A percentile compares a stretch with the other conserved stretches of the same genome.
phyloP scores from a whole-genome alignment of 1,140 invertebrate species.

The Drosophila sucinea region DNA sequence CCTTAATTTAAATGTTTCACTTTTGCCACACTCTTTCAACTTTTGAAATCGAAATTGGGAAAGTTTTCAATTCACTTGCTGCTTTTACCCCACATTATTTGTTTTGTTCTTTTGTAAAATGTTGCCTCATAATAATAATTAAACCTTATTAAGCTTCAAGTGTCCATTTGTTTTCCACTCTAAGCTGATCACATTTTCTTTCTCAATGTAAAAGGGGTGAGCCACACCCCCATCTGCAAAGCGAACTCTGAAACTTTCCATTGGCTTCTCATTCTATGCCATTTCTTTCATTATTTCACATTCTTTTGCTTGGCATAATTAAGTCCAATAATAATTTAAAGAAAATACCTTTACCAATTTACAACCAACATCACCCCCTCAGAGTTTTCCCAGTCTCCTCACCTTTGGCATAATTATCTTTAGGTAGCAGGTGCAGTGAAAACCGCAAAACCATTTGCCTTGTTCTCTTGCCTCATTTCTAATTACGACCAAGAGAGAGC shows the following conservation, averaged over 20 bases:
- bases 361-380: constrained; percentile 13
- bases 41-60: too few species aligned
- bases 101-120: background rate
- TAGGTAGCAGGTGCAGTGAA: constrained; percentile 70
- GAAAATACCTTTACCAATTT: constrained; percentile 73
- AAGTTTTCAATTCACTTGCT: too few species aligned
- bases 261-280: constrained; percentile 52
- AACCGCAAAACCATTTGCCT: constrained; percentile 68
- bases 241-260: constrained; percentile 28
- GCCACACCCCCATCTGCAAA: constrained; percentile 14
- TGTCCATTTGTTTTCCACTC: constrained; percentile 17
- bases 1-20: too few species aligned
- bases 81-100: background rate
- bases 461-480: constrained; percentile 59
- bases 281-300: constrained; percentile 43
- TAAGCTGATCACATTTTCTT: constrained; percentile 24
- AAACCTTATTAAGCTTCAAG: constrained; percentile 21
- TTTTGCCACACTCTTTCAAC: too few species aligned
- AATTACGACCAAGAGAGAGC: constrained; percentile 53
- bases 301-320: constrained; percentile 69
- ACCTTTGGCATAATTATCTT: constrained; percentile 70
- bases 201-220: background rate
- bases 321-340: constrained; percentile 81
- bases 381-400: constrained; percentile 25
- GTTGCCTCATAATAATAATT: background rate